phyloP scores from a whole-genome alignment of 2,113 vertebrate genomes.

The Lophius piscatorius region DNA sequence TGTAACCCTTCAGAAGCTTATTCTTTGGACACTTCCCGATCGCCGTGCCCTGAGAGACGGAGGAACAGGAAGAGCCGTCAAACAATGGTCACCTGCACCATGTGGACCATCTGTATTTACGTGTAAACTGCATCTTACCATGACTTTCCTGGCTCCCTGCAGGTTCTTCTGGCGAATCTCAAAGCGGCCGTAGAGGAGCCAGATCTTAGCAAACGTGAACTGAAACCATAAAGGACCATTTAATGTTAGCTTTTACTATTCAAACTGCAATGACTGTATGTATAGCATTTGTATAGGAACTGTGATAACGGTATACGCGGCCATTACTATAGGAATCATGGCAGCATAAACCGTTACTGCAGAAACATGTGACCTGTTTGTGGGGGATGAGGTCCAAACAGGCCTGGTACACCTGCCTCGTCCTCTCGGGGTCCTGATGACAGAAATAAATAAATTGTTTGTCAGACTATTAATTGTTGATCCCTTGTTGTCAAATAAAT shows the following conservation, averaged over 20 bases:
- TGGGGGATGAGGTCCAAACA: conserved; percentile 95
- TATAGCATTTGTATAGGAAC: no score
- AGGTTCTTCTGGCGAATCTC: conserved; percentile 98
- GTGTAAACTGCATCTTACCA: conserved; percentile 86
- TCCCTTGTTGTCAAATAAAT: no score
- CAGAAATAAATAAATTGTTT: not conserved
- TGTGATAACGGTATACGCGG: not conserved
- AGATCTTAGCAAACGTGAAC: conserved; percentile 99
- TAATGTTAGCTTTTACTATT: no score
- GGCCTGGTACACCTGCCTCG: conserved; percentile 94
- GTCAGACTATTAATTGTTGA: no score
- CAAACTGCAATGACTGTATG: not conserved
- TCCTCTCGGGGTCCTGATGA: conserved; percentile 89
- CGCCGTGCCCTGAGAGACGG: conserved; percentile 85
- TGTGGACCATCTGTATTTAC: no score
- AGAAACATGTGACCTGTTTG: conserved; percentile 84
- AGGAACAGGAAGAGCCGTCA: not conserved
- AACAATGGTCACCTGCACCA: no score
- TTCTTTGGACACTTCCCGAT: conserved; percentile 97
- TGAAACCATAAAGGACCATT: conserved; percentile 61
- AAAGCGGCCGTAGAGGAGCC: conserved; percentile 93
- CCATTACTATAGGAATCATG: not conserved
- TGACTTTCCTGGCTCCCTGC: conserved; percentile 86
- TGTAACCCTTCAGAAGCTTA: conserved; percentile 98
- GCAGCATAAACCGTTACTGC: no score